Base-by-base conservation (phyloP, 2,797 vertebrate species). In the Schizopygopsis pylzovi region DNA sequence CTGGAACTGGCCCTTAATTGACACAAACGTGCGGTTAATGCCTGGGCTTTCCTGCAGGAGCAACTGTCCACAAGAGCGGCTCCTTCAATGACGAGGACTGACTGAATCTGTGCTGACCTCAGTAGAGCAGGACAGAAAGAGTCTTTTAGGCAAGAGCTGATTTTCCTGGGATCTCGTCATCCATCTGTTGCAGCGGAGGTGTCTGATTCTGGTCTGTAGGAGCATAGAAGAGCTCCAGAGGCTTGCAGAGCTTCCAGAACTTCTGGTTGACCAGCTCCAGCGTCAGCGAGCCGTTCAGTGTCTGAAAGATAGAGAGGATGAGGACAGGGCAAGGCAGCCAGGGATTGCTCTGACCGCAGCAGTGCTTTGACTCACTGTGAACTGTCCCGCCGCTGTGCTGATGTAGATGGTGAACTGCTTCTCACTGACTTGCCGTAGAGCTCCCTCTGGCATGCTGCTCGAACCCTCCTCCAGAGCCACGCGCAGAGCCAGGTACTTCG, bases 381-480 rank as follows among this genome's bases (percentile, higher is more conserved):
- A 97, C 81, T 96, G 96, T 7, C 96, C 96, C 0, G 95, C 96
- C 1, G 95, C 83, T 0, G 96, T 96, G 54, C 96, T 92, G 75
- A 97, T 98, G 93, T 97, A 98, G 93, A 98, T 98, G 87, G 97
- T 98, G 90, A 97, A 97, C 89, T 97, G 97, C 92, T 98, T 98
- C 93, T 98, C 97, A 4, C 96, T 98, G 92, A 97, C 90, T 6
- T 91, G 93, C 56, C 92, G 93, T 92, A 97, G 92, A 78, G 39
- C 28, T 89, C 61, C 88, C 89, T 90, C 73, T 77, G 67, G 78
- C 5, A 25, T 22, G 33, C 15, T 45, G 22, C 73, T 92, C 45
- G 92, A 95, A 4, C 95, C 83, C 85, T 97, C 95, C 91, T 98
- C 97, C 28, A 98, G 92, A 0, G 97, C 96, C 9, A 98, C 97